Conservation (phyloP, 2,797 vertebrate genomes). For the Kryptopterus vitreolus region DNA sequence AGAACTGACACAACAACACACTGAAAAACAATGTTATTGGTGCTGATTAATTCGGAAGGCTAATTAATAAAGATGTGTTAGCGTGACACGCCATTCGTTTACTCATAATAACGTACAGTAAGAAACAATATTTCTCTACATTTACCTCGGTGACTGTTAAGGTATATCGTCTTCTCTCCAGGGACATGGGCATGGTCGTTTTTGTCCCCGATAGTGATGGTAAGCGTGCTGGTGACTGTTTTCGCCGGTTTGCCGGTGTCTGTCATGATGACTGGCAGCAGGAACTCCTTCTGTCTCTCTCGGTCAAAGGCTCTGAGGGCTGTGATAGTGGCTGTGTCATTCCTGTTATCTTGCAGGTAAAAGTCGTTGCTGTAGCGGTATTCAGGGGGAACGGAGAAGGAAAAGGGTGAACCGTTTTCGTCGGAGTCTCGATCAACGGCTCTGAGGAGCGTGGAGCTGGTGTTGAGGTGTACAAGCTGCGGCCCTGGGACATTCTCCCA, state of each 20-base stretch:
- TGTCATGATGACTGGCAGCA: slow-evolving; percentile 78
- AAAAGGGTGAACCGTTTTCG: slow-evolving; percentile 83
- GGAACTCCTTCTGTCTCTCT: slow-evolving; percentile 81
- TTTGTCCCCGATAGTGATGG: slow-evolving; percentile 82
- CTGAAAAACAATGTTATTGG: slow-evolving; percentile 1
- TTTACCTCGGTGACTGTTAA: slow-evolving; percentile 78
- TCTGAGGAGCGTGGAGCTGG: slow-evolving; percentile 77
- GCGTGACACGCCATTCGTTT: not conserved
- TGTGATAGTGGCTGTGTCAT: slow-evolving; percentile 82
- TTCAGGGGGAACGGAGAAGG: slow-evolving; percentile 73
- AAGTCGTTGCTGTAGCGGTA: slow-evolving; percentile 80
- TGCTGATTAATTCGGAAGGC: not conserved
- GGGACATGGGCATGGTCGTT: slow-evolving; percentile 82
- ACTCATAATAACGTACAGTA: slow-evolving; percentile 7
- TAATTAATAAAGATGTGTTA: slow-evolving; percentile 4
- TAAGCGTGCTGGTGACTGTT: slow-evolving; percentile 78
- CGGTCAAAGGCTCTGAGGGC: slow-evolving; percentile 83
- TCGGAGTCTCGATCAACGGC: slow-evolving; percentile 78
- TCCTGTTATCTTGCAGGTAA: slow-evolving; percentile 83
- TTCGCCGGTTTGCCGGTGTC: slow-evolving; percentile 78
- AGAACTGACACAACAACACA: not conserved
- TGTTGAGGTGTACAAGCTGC: slow-evolving; percentile 79
- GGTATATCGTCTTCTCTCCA: slow-evolving; percentile 79
- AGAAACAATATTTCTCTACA: not conserved
- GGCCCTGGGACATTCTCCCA: slow-evolving; percentile 82